Conservation (phyloP, 2,797 vertebrate species). For the Monodelphis domestica region DNA sequence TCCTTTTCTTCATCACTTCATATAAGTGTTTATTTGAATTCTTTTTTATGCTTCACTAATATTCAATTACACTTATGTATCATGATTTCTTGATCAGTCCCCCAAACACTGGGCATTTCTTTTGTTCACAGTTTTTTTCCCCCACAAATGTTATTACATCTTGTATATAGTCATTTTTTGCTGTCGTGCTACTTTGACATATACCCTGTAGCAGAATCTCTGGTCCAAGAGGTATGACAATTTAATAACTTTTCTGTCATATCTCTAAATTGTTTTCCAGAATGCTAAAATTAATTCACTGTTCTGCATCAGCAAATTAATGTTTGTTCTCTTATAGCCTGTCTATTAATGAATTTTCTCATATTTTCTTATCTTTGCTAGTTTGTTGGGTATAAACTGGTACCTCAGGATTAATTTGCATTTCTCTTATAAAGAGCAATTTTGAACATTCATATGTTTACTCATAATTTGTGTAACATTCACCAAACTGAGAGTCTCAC, state of each 20-base stretch:
- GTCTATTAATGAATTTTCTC: neutral
- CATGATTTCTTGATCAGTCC: neutral
- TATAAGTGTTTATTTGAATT: neutral
- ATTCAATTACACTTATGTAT: neutral
- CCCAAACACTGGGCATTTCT: neutral
- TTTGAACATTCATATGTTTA: neutral
- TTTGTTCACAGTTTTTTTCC: neutral
- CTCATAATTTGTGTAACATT: neutral
- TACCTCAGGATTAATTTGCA: neutral
- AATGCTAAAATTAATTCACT: neutral
- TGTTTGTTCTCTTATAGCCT: neutral
- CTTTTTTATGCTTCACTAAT: neutral
- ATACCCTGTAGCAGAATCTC: neutral
- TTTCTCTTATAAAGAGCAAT: neutral
- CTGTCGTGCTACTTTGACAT: neutral
- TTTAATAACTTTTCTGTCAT: neutral
- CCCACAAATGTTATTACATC: neutral
- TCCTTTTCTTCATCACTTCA: neutral
- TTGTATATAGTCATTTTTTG: neutral
- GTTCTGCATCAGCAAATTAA: neutral
- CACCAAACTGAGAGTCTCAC: neutral
- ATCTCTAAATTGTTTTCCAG: neutral
- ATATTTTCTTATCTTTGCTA: neutral
- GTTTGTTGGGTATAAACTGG: neutral
- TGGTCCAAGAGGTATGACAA: neutral